Evolutionary conservation across 2,888 invertebrate species (phyloP).

Genomic region (Mesorhabditis spiculigera): DNA sequence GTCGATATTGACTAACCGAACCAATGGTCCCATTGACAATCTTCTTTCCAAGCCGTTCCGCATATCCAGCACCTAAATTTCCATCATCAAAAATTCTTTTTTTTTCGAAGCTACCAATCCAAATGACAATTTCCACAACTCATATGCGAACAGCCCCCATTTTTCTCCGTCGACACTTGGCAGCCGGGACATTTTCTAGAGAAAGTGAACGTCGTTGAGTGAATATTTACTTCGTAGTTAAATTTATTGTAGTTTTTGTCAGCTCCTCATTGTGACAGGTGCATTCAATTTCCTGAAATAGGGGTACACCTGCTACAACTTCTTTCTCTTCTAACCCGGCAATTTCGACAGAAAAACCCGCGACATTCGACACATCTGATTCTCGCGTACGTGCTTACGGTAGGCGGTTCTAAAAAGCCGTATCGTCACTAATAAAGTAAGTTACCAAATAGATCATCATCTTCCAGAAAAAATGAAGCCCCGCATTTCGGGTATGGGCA

Average conservation of each 20-base stretch:
- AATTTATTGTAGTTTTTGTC: slow-evolving; percentile 19
- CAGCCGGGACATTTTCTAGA: slow-evolving; percentile 46
- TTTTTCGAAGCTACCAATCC: slow-evolving; percentile 31
- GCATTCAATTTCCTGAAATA: slow-evolving; percentile 14
- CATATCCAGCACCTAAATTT: slow-evolving; percentile 34
- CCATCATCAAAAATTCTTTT: slow-evolving; percentile 13
- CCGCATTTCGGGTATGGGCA: slow-evolving; percentile 43
- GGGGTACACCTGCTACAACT: slow-evolving; percentile 15
- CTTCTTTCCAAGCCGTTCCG: slow-evolving; percentile 35
- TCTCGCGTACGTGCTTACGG: slow-evolving; percentile 8
- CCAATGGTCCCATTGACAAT: slow-evolving; percentile 57
- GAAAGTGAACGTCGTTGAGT: not conserved
- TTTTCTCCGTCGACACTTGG: slow-evolving; percentile 37
- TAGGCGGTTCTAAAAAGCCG: not conserved
- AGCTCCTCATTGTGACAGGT: slow-evolving; percentile 20
- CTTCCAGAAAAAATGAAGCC: slow-evolving; percentile 42
- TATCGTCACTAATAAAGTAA: not conserved
- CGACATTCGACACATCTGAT: slow-evolving; percentile 42
- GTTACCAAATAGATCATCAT: slow-evolving; percentile 21
- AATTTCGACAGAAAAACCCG: slow-evolving; percentile 24
- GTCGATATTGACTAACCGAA: slow-evolving; percentile 28
- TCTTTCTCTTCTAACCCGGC: not conserved
- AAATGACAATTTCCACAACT: slow-evolving; percentile 41
- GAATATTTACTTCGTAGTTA: slow-evolving; percentile 18
- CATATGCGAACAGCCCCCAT: slow-evolving; percentile 55